Evolutionary conservation across 1,140 invertebrate species (phyloP).

Genomic region (Drosophila melanogaster): Release_6_plus_ISO1_MT NT_033777.3:29765001-29765500

Average conservation of each 20-base stretch:
- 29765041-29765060: too few relatives aligned
- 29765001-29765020: too few relatives aligned
- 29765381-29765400: conserved; percentile 43
- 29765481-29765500: conserved; percentile 23
- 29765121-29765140: too few relatives aligned
- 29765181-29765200: too few relatives aligned
- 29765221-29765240: too few relatives aligned
- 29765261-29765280: background rate
- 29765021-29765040: too few relatives aligned
- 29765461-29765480: conserved; percentile 73
- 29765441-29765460: conserved; percentile 70
- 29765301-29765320: conserved; percentile 15
- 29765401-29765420: conserved; percentile 59
- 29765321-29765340: conserved; percentile 18
- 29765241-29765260: background rate
- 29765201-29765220: too few relatives aligned
- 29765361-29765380: conserved; percentile 2
- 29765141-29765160: too few relatives aligned
- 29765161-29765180: too few relatives aligned
- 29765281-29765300: background rate
- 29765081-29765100: too few relatives aligned
- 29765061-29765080: too few relatives aligned
- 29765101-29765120: too few relatives aligned
- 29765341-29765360: conserved; percentile 58
- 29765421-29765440: conserved; percentile 79